Percentiles rank a stretch among this genome's conserved stretches.
phyloP scores from a whole-genome alignment of 2,797 vertebrate species.

The Xyrichtys novacula region DNA sequence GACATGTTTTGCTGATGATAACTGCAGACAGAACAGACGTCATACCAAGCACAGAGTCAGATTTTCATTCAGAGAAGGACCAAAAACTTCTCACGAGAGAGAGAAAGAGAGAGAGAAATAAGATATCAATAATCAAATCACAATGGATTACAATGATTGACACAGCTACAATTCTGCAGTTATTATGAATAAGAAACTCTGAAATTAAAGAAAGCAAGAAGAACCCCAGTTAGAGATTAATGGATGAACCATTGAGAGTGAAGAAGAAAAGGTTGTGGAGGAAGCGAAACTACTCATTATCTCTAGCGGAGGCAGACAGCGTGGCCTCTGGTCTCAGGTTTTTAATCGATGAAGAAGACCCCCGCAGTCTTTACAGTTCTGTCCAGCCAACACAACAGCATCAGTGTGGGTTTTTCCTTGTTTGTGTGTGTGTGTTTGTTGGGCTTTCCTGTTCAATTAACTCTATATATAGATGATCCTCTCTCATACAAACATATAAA shows the following conservation, averaged over 20 bases:
- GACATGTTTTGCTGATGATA: conserved; percentile 34
- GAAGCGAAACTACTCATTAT: conserved; percentile 35
- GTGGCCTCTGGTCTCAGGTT: conserved; percentile 16
- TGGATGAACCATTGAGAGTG: conserved; percentile 7
- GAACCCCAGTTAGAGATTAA: conserved; percentile 20
- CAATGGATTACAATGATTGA: conserved; percentile 49
- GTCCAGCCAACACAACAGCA: conserved; percentile 57
- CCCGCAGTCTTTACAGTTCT: conserved; percentile 61
- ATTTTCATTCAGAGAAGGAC: conserved; percentile 9
- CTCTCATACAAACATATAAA: conserved; percentile 87
- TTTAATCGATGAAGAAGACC: conserved; percentile 8
- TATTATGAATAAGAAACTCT: conserved; percentile 35
- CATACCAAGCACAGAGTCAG: conserved; percentile 33
- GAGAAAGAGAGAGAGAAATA: conserved; percentile 17
- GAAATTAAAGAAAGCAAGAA: conserved; percentile 35
- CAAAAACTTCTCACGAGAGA: conserved; percentile 16
- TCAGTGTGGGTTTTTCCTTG: conserved; percentile 45
- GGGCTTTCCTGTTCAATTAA: conserved; percentile 67
- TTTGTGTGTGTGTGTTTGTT: conserved; percentile 32
- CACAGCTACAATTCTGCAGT: conserved; percentile 40
- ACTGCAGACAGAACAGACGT: conserved; percentile 26
- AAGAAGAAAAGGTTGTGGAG: conserved; percentile 36
- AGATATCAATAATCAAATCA: conserved; percentile 54
- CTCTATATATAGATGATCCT: conserved; percentile 82
- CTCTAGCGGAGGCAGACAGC: conserved; percentile 26